Base-by-base conservation (phyloP, 2,797 vertebrate species). In the Gymnoscopelus braueri region DNA sequence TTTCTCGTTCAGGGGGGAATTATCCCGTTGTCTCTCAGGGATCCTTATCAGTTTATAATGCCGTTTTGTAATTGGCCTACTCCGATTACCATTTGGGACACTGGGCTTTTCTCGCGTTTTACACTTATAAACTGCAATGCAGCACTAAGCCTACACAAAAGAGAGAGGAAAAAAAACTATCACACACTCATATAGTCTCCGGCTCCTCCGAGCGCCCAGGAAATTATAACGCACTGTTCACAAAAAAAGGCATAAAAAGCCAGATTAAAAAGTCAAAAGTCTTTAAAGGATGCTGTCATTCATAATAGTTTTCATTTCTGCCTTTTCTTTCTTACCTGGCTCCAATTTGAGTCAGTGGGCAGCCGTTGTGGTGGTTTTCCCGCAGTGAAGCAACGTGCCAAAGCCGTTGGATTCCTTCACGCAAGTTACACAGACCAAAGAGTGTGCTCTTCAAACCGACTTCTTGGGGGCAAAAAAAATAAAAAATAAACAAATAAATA, bases 111-210 rank as follows among this genome's bases (percentile, higher is more conserved):
- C 84, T 88, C 69, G 71, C 81, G 72, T 83, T 87, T 91, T 81
- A 87, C 89, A 88, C 84, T 91, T 92, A 81, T 81, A 93, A 94
- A 94, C 94, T 94, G 94, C 94, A 94, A 94, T 94, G 94, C 94
- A 94, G 93, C 90, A 94, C 7, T 10, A 39, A 44, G 39, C 39
- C 78, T 82, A 75, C 90, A 93, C 92, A 94, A 93, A 93, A 92
- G 81, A 60, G 32, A 19, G 29, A 59, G 6, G 53, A 7, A 78
- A 71, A 64, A 50, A 80, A 80, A 76, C 80, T 51, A 81, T 82
- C 81, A 84, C 81, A 84, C 65, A 69, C 81, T 92, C 39, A 9
- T 8, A 44, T 8, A 44, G 2, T 44, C 83, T 81, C 76, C 79
- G 71, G 71, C 74, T 74, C 76, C 74, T 74, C 76, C 71, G 84